phyloP scores from a whole-genome alignment of 2,113 vertebrate species.

The Opisthocomus hoazin region DNA sequence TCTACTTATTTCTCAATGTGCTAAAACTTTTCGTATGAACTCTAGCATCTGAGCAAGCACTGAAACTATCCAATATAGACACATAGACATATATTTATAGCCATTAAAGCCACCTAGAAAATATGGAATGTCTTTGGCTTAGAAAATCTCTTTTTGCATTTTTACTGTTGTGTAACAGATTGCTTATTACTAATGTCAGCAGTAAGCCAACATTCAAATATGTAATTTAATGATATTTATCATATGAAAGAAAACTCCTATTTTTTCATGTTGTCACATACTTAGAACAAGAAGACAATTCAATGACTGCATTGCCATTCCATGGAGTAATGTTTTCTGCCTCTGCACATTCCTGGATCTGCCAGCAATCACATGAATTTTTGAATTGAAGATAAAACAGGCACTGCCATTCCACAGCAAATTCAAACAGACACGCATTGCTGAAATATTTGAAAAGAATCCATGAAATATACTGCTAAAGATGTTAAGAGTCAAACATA shows the following conservation, averaged over 20 bases:
- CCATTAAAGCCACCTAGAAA: background rate
- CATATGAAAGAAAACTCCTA: background rate
- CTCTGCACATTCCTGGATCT: background rate
- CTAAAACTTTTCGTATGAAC: background rate
- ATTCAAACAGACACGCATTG: background rate
- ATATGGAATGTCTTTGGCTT: background rate
- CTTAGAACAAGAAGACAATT: constrained; percentile 34
- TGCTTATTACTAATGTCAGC: background rate
- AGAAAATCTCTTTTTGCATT: background rate
- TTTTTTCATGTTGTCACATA: background rate
- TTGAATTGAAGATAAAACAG: constrained; percentile 33
- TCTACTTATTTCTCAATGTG: background rate
- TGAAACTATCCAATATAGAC: background rate
- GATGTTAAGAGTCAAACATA: background rate
- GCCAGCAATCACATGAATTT: constrained; percentile 6
- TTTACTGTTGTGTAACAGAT: background rate
- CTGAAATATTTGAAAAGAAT: background rate
- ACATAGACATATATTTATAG: background rate
- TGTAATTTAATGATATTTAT: background rate
- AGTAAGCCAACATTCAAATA: constrained; percentile 4
- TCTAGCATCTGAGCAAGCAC: background rate
- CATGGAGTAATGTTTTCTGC: background rate
- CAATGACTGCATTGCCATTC: background rate
- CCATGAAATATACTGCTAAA: background rate
- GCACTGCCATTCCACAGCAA: background rate